These are phyloP conservation scores for Passer montanus DNA, from an alignment of 2,113 vertebrate genomes.

Conservation along the genomic window DNA sequence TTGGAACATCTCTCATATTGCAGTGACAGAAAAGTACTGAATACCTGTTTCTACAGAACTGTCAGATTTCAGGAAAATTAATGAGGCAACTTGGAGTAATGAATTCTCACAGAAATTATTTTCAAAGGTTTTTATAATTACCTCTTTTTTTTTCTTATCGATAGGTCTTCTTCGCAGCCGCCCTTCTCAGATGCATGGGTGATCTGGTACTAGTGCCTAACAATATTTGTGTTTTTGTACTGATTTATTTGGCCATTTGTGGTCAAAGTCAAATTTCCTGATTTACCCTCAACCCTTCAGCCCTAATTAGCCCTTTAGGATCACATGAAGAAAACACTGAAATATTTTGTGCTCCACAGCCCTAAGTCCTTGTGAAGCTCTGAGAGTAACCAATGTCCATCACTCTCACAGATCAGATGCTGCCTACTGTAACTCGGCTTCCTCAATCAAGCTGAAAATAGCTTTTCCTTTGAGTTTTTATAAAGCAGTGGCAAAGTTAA, in stretches of 20 bases:
- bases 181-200: not conserved
- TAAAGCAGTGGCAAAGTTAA: not conserved
- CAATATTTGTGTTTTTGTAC: not conserved
- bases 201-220: not conserved
- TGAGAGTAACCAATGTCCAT: not conserved
- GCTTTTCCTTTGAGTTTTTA: not conserved
- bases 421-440: not conserved
- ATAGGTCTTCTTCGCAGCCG: not conserved
- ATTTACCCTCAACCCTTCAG: not conserved
- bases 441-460: not conserved
- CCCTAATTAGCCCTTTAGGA: not conserved
- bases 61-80: slow-evolving; percentile 13
- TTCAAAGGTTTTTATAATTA: not conserved
- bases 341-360: not conserved
- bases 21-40: not conserved
- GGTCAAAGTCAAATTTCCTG: not conserved
- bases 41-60: not conserved
- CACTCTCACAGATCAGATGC: not conserved
- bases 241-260: not conserved
- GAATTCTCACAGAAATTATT: not conserved
- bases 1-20: not conserved
- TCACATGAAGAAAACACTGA: not conserved
- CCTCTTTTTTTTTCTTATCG: not conserved
- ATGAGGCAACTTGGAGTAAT: not conserved
- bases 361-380: not conserved